phyloP scores from a whole-genome alignment of 2,113 vertebrate species.

The Hymenochirus boettgeri region DNA sequence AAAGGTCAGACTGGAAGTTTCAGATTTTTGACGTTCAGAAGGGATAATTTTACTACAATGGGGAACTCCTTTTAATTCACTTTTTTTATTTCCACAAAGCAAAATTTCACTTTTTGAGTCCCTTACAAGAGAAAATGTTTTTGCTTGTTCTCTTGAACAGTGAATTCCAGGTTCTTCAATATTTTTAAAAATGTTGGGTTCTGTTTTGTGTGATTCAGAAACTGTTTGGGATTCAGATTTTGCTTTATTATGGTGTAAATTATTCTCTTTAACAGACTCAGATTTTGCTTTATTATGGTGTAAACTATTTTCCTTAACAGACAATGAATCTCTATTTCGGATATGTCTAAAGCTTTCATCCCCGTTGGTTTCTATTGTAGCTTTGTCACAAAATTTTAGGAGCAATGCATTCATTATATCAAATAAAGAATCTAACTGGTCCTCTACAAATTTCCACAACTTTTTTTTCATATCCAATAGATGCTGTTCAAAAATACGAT shows the following conservation, averaged over 20 bases:
- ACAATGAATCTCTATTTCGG: not conserved
- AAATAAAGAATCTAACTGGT: constrained; percentile 85
- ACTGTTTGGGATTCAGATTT: not conserved
- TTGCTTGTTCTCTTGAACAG: not conserved
- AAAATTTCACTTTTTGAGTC: not conserved
- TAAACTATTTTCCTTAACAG: not conserved
- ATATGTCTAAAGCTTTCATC: constrained; percentile 48
- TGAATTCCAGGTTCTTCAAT: constrained; percentile 38
- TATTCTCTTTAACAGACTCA: not conserved
- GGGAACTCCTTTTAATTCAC: not conserved
- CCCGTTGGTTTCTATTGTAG: constrained; percentile 47
- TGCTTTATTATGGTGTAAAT: not conserved
- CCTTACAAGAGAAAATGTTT: not conserved
- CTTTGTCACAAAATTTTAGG: constrained; percentile 61
- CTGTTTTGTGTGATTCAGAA: not conserved
- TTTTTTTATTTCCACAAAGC: not conserved
- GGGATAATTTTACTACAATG: too few relatives aligned
- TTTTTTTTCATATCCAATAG: constrained; percentile 85
- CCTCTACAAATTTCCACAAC: constrained; percentile 90
- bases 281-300: not conserved
- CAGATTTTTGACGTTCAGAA: not conserved
- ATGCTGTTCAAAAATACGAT: constrained; percentile 87
- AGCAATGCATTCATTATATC: constrained; percentile 70
- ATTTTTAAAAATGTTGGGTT: constrained; percentile 16
- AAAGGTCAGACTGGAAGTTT: constrained; percentile 79